These are phyloP conservation scores for Drosophila fuyamai DNA, from an alignment of 1,140 invertebrate genomes.

Conservation along the genomic window DNA sequence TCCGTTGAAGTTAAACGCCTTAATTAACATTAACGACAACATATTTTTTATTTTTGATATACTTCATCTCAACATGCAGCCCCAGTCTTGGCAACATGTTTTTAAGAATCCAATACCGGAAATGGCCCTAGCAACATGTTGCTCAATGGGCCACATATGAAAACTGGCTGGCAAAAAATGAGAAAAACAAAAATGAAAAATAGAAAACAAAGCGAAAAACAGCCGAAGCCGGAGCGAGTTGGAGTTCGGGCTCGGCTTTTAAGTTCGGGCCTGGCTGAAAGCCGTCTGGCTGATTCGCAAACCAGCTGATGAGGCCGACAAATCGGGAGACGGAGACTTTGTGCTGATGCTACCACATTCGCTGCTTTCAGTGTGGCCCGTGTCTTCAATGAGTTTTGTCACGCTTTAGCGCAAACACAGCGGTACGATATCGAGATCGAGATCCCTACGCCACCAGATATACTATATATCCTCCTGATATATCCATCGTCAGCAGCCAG, in stretches of 20 bases:
- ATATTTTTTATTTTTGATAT: too few species aligned
- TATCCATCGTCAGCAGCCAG: slow-evolving; percentile 15
- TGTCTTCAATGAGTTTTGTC: slow-evolving; percentile 82
- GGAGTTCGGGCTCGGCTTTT: slow-evolving; percentile 48
- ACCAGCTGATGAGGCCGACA: slow-evolving; percentile 68
- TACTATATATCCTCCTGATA: slow-evolving; percentile 16
- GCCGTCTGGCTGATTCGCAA: slow-evolving; percentile 21
- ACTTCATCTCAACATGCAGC: neutral
- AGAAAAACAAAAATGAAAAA: slow-evolving; percentile 38
- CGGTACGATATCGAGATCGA: slow-evolving; percentile 13
- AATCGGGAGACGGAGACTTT: slow-evolving; percentile 70
- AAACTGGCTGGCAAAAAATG: slow-evolving; percentile 52
- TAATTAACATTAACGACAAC: neutral
- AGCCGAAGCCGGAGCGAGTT: slow-evolving; percentile 42
- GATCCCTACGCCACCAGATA: slow-evolving; percentile 22
- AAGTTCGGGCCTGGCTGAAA: slow-evolving; percentile 35
- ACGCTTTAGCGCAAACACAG: slow-evolving; percentile 67
- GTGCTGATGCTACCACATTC: slow-evolving; percentile 77
- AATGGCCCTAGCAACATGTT: slow-evolving; percentile 52
- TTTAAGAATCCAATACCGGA: slow-evolving; percentile 14
- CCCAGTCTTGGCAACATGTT: slow-evolving; percentile 18
- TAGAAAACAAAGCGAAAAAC: slow-evolving; percentile 26
- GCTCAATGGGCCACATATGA: slow-evolving; percentile 31
- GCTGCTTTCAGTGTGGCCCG: slow-evolving; percentile 80
- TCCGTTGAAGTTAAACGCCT: neutral